Percentiles rank a stretch among this genome's conserved stretches.
Evolutionary conservation across 1,140 invertebrate species (phyloP).

Genomic region (Pseudomyrmex sp.): DNA sequence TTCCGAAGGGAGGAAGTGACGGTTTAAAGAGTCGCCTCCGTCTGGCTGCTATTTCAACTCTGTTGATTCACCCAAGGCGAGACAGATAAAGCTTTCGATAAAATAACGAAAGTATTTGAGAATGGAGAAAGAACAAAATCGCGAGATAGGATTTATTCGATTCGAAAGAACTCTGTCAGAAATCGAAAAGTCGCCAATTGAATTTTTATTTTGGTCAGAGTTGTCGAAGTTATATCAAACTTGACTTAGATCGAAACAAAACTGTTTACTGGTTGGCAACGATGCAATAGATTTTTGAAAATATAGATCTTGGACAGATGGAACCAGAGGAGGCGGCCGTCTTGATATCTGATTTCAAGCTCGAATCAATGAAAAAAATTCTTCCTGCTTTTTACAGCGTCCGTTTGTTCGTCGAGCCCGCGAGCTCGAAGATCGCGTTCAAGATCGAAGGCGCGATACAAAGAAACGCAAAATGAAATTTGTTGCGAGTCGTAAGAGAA

Average conservation of each 20-base stretch:
- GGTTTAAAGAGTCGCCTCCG: constrained; percentile 1
- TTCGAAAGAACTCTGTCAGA: background rate
- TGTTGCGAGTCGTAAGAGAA: constrained; percentile 30
- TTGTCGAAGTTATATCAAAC: no score
- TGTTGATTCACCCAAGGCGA: background rate
- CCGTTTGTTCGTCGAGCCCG: constrained; percentile 5
- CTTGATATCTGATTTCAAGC: constrained; percentile 5
- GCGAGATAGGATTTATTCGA: background rate
- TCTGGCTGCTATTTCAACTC: background rate
- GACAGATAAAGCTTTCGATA: background rate
- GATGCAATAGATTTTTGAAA: background rate
- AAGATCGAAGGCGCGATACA: background rate
- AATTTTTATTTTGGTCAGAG: no score
- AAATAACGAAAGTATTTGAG: background rate
- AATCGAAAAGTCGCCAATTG: no score
- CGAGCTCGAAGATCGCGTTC: background rate
- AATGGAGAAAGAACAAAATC: background rate
- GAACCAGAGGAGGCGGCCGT: background rate
- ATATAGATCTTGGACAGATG: background rate
- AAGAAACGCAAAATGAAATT: background rate
- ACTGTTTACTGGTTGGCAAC: no score
- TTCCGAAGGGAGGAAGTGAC: background rate
- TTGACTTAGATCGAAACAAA: no score
- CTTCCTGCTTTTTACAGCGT: constrained; percentile 39
- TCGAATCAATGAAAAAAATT: background rate